phyloP scores from a whole-genome alignment of 2,797 vertebrate genomes.

The Paramormyrops hopkinsi region DNA sequence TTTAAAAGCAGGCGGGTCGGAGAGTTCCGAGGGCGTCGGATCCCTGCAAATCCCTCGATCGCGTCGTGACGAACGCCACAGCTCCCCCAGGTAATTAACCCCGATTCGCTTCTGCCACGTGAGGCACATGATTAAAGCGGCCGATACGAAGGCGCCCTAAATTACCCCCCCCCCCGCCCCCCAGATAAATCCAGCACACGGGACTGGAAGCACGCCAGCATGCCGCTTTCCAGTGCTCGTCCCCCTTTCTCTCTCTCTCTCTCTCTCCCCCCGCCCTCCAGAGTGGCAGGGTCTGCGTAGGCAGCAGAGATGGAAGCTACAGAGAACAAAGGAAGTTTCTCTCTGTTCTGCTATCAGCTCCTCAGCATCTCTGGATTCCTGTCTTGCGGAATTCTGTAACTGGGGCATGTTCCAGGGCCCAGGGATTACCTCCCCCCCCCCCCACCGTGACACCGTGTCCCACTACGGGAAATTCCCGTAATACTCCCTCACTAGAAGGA shows the following conservation, averaged over 20 bases:
- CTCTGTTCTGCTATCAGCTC: background rate
- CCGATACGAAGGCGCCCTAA: slow-evolving; percentile 18
- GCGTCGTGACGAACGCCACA: background rate
- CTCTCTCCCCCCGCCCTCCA: background rate
- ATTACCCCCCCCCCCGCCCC: slow-evolving; percentile 15
- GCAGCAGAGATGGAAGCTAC: background rate
- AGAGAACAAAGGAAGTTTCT: background rate
- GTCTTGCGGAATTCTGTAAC: background rate
- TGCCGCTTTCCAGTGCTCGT: background rate
- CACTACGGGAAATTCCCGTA: background rate
- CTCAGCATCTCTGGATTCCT: background rate
- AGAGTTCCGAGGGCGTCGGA: background rate
- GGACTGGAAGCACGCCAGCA: slow-evolving; percentile 1
- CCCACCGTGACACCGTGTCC: no score
- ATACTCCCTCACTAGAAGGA: background rate
- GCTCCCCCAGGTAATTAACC: slow-evolving; percentile 18
- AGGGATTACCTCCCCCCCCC: no score
- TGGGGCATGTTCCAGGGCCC: background rate
- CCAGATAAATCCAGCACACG: background rate
- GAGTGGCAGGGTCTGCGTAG: background rate
- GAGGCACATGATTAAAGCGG: slow-evolving; percentile 22
- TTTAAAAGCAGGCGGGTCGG: background rate
- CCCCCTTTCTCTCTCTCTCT: background rate
- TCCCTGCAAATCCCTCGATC: background rate
- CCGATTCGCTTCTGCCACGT: slow-evolving; percentile 21